phyloP scores from a whole-genome alignment of 2,113 vertebrate species.

The Zootoca vivipara region DNA sequence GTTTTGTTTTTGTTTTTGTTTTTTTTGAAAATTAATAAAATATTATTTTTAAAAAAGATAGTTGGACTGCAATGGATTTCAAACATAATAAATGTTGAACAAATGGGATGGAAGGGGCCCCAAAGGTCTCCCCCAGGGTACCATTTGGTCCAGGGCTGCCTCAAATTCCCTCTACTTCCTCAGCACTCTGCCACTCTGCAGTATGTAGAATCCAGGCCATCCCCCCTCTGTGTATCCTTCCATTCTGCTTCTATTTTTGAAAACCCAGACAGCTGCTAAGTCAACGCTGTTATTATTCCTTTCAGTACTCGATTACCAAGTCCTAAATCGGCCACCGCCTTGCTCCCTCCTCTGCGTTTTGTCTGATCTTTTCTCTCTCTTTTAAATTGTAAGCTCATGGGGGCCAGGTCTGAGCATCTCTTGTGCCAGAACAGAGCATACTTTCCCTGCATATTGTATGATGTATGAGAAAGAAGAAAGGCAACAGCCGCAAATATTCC shows the following conservation, averaged over 20 bases:
- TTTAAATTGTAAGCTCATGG: constrained; percentile 40
- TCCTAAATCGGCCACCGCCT: neutral
- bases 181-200: neutral
- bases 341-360: neutral
- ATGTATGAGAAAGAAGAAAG: constrained; percentile 39
- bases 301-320: neutral
- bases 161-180: no score
- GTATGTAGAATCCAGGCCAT: neutral
- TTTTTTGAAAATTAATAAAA: no score
- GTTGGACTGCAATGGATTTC: no score
- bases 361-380: constrained; percentile 24
- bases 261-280: neutral
- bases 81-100: neutral
- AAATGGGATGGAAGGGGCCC: neutral
- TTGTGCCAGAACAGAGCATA: constrained; percentile 40
- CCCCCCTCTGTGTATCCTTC: neutral
- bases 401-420: constrained; percentile 28
- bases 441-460: constrained; percentile 33
- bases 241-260: neutral
- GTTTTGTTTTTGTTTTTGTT: no score
- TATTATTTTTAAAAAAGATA: no score
- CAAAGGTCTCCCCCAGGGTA: no score
- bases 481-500: constrained; percentile 59
- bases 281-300: neutral
- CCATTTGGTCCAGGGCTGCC: no score